phyloP scores from a whole-genome alignment of 1,140 invertebrate genomes.

The Laodelphax striatellus region DNA sequence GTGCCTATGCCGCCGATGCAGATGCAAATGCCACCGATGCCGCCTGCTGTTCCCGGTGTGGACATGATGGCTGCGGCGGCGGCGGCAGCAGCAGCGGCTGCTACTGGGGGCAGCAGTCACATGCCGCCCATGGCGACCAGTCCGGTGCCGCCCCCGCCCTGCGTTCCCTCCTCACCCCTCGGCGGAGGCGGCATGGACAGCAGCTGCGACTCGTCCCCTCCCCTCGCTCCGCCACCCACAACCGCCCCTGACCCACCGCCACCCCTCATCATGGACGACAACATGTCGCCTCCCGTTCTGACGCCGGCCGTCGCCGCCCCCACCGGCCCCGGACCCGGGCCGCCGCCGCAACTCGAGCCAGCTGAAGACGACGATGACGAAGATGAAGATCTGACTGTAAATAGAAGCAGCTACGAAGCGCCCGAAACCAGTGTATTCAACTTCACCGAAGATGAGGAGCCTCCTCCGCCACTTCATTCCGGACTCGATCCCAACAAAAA shows the following conservation, averaged over 20 bases:
- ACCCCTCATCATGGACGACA: not conserved
- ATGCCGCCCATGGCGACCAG: not conserved
- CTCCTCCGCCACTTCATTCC: conserved; percentile 24
- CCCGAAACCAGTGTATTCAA: conserved; percentile 25
- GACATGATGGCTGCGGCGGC: conserved; percentile 3
- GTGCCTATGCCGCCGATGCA: not conserved
- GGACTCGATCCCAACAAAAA: conserved; percentile 15
- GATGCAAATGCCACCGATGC: too few relatives aligned
- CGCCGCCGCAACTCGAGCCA: not conserved
- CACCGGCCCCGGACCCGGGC: conserved; percentile 5
- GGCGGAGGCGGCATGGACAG: not conserved
- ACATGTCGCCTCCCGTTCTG: conserved; percentile 7
- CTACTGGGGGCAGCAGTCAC: not conserved
- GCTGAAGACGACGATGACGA: not conserved
- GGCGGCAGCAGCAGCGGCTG: conserved; percentile 1
- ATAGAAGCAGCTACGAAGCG: not conserved
- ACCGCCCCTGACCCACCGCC: not conserved
- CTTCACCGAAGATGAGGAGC: conserved; percentile 28
- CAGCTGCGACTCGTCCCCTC: not conserved
- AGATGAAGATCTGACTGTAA: not conserved
- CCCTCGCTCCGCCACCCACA: not conserved
- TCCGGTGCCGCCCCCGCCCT: not conserved
- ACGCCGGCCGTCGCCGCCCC: not conserved
- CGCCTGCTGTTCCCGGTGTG: not conserved
- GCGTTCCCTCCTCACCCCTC: not conserved